These are phyloP conservation scores for Volucella bombylans DNA, from an alignment of 2,888 invertebrate genomes.

Conservation along the genomic window DNA sequence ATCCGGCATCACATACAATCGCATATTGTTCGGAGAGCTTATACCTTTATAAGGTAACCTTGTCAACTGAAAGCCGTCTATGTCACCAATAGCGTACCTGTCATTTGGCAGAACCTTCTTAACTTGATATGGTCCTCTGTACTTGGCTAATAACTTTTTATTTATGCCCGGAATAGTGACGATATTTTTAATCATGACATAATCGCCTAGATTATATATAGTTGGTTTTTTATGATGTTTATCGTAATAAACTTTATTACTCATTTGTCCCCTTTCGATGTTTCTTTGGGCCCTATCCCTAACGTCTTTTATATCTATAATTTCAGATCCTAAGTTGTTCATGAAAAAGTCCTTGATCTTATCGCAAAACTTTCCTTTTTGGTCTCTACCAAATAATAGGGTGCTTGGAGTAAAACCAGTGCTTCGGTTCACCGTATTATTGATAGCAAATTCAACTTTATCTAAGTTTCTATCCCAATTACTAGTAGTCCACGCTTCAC, in stretches of 20 bases:
- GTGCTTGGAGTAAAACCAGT: constrained; percentile 29
- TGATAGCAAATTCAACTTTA: constrained; percentile 7
- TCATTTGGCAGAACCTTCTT: constrained; percentile 35
- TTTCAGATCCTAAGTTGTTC: constrained; percentile 2
- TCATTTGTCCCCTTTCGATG: constrained; percentile 12
- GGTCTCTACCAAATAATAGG: constrained; percentile 24
- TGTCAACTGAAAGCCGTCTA: no score
- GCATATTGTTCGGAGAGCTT: no score
- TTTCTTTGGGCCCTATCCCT: constrained; percentile 5
- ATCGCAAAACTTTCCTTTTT: constrained; percentile 57
- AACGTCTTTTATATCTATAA: constrained; percentile 3
- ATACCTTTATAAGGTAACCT: no score
- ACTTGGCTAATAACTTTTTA: constrained; percentile 51
- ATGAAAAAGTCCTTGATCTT: constrained; percentile 54
- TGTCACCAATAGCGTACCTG: no score
- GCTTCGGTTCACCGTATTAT: constrained; percentile 42
- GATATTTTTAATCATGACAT: constrained; percentile 67
- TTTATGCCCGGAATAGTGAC: constrained; percentile 42
- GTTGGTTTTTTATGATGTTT: constrained; percentile 37
- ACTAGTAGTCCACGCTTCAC: constrained; percentile 24
- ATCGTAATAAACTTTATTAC: constrained; percentile 43
- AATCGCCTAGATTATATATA: constrained; percentile 49
- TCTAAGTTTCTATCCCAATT: constrained; percentile 59
- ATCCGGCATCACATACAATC: no score
- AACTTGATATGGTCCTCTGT: constrained; percentile 44